Evolutionary conservation across 2,888 invertebrate species (phyloP), one percentile per base, ranked within the genome.

Genomic region (Agonopterix alstromeriana): DNA sequence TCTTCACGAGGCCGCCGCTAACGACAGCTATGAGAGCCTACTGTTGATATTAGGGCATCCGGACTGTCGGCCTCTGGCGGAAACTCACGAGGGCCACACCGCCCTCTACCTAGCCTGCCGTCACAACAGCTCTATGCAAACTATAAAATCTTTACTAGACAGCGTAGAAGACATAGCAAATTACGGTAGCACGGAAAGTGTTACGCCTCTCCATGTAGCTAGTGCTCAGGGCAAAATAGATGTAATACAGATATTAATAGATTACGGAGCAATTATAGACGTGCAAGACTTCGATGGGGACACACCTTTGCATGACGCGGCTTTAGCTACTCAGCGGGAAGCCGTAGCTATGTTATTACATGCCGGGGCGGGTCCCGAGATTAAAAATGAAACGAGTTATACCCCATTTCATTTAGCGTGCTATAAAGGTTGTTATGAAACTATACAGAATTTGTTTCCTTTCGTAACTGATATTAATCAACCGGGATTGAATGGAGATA

Each of bases 261-360:
- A 84, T 10, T 73, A 84, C 65, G 83, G 82, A 27, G 86, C 89
- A 9, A 68, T 77, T 11, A 60, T 87, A 48, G 68, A 89, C 63
- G 77, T 81, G 4, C 82, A 82, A 58, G 89, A 89, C 56, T 87
- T 82, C 68, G 88, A 89, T 64, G 87, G 88, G 10, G 89, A 89
- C 45, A 87, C 88, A 36, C 83, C 89, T 7, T 58, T 89, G 47
- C 89, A 89, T 61, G 85, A 88, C 60, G 84, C 89, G 11, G 81
- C 82, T 27, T 54, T 82, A 45, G 64, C 63, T 12, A 62, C 57
- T 10, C 69, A 82, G 51, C 59, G 70, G 56, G 70, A 76, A 36
- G 73, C 80, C 10, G 71, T 82, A 4, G 57, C 65, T n/a, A 49
- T 74, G 1, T 63, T 89, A 10, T 50, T 89, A 38, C 76, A 82